A percentile compares a stretch with the other conserved stretches of the same genome.
phyloP scores from a whole-genome alignment of 2,888 invertebrate genomes.

The Euzetes globulus region DNA sequence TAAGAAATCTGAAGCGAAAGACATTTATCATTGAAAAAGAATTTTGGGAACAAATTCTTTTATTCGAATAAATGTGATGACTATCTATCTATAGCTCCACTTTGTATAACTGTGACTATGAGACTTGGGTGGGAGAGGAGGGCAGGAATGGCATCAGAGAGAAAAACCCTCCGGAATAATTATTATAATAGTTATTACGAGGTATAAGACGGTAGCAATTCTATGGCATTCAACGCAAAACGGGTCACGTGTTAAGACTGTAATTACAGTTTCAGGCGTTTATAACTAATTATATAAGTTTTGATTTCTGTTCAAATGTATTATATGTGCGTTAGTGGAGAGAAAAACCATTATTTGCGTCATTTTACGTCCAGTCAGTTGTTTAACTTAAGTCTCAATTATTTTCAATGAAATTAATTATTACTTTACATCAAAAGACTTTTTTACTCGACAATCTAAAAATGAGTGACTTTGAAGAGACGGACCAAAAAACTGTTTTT shows the following conservation, averaged over 20 bases:
- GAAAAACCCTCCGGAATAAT: background rate
- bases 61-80: background rate
- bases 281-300: slow-evolving; percentile 25
- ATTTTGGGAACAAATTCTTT: background rate
- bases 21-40: slow-evolving; percentile 24
- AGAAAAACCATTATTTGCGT: background rate
- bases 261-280: background rate
- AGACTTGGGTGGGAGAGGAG: slow-evolving; percentile 19
- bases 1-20: background rate
- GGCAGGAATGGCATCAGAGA: background rate
- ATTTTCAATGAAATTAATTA: slow-evolving; percentile 5
- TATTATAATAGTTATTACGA: background rate
- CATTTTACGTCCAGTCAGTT: background rate
- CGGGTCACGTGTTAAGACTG: background rate
- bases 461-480: background rate
- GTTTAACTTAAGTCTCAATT: background rate
- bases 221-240: background rate
- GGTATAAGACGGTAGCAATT: background rate
- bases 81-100: background rate
- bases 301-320: background rate
- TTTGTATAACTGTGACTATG: background rate
- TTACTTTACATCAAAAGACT: background rate
- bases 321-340: background rate
- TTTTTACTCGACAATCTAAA: background rate
- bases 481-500: background rate